Percentiles rank a stretch among this genome's conserved stretches.
phyloP scores from a whole-genome alignment of 2,797 vertebrate genomes.

The Furcifer pardalis region DNA sequence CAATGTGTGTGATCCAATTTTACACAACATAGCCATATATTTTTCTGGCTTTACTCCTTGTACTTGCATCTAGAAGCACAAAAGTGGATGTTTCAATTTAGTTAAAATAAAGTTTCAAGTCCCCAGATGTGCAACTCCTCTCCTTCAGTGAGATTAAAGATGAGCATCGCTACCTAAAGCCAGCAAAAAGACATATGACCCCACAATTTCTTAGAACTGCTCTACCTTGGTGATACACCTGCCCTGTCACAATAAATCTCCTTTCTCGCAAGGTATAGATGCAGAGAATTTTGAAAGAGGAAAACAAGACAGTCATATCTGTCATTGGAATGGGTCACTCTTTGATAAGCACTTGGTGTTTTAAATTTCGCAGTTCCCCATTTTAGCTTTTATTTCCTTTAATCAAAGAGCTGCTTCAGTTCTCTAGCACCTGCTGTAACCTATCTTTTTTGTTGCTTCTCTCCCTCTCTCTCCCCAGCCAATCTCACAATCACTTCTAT shows the following conservation, averaged over 20 bases:
- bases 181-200: neutral
- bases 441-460: conserved; percentile 38
- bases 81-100: conserved; percentile 3
- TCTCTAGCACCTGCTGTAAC: conserved; percentile 19
- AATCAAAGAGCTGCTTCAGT: conserved; percentile 34
- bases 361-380: conserved; percentile 6
- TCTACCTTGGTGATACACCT: conserved; percentile 22
- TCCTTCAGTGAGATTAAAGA: conserved; percentile 48
- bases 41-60: neutral
- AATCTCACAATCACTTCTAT: conserved; percentile 58
- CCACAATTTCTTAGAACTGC: conserved; percentile 41
- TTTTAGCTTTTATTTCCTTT: neutral
- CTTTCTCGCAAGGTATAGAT: neutral
- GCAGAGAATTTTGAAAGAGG: conserved; percentile 33
- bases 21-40: neutral
- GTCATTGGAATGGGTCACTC: conserved; percentile 34
- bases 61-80: conserved; percentile 12
- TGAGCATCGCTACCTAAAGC: conserved; percentile 14
- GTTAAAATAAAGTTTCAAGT: neutral
- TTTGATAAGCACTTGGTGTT: neutral
- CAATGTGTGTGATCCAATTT: neutral
- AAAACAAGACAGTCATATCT: conserved; percentile 24
- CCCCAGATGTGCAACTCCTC: neutral
- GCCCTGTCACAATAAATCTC: neutral
- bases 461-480: conserved; percentile 12